These are phyloP conservation scores for Petrocephalus schoutedeni DNA, from an alignment of 2,797 vertebrate species.

Conservation along the genomic window DNA sequence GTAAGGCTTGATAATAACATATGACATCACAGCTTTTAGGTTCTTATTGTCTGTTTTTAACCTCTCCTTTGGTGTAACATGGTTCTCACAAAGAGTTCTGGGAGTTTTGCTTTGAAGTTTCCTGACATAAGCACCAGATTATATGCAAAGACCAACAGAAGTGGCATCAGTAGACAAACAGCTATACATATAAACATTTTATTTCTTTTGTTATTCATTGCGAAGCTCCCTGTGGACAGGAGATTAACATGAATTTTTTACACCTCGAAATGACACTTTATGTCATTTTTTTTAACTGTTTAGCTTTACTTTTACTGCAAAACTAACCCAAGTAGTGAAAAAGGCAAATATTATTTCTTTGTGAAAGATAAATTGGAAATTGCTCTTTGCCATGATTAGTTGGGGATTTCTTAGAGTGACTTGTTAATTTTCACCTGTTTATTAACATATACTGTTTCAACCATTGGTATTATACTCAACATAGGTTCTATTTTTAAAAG, in stretches of 20 bases:
- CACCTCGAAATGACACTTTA: not conserved
- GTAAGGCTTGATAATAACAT: not conserved
- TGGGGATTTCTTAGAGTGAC: not conserved
- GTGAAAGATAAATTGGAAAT: not conserved
- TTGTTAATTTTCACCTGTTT: not conserved
- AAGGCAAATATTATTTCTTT: not conserved
- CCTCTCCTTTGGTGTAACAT: not conserved
- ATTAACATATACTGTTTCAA: not conserved
- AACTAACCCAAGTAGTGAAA: not conserved
- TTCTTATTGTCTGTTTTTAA: not conserved
- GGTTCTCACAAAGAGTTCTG: not conserved
- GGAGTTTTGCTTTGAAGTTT: not conserved
- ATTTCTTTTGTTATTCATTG: not conserved
- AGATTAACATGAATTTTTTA: not conserved
- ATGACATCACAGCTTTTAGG: not conserved
- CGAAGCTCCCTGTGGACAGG: not conserved
- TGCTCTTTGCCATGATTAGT: not conserved
- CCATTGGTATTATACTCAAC: not conserved
- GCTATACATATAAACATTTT: not conserved
- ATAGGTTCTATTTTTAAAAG: not conserved
- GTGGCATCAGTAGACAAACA: not conserved
- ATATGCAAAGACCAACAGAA: not conserved
- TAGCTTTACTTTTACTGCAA: not conserved
- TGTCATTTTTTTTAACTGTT: not conserved
- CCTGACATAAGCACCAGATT: not conserved